Conservation (phyloP, 1,140 invertebrate species). For the Wasmannia auropunctata region DNA sequence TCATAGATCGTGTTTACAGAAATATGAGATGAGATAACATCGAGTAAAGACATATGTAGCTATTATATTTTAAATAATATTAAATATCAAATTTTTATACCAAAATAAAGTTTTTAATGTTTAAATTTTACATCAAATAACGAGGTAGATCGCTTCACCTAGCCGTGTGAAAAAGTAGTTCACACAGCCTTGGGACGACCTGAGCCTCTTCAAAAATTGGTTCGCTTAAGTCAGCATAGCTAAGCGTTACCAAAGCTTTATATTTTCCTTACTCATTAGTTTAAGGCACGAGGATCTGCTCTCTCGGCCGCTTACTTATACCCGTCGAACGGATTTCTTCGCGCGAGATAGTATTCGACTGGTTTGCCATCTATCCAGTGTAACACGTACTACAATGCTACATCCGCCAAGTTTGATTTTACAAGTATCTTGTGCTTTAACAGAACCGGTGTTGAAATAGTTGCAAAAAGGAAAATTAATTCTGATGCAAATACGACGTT, state of each 20-base stretch:
- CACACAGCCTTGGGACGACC: constrained; percentile 89
- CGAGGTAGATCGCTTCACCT: constrained; percentile 90
- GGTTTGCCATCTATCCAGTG: constrained; percentile 71
- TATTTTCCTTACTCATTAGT: constrained; percentile 96
- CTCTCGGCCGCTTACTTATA: constrained; percentile 17
- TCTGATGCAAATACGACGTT: background rate
- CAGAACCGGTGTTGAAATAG: background rate
- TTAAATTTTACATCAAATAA: background rate
- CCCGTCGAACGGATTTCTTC: background rate
- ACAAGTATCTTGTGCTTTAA: background rate
- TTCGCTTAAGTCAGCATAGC: constrained; percentile 88
- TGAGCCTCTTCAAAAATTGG: constrained; percentile 90
- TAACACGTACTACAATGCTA: background rate
- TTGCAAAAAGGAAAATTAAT: background rate
- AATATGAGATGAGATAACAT: background rate
- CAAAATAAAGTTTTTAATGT: background rate
- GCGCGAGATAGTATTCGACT: constrained; percentile 44
- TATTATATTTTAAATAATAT: background rate
- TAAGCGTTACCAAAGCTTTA: constrained; percentile 93
- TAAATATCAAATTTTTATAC: background rate
- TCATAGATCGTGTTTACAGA: background rate
- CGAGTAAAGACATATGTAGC: background rate
- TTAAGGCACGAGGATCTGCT: constrained; percentile 89
- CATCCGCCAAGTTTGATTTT: background rate
- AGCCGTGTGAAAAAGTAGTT: constrained; percentile 89